phyloP scores from a whole-genome alignment of 2,113 vertebrate species.

The Mustela lutreola region DNA sequence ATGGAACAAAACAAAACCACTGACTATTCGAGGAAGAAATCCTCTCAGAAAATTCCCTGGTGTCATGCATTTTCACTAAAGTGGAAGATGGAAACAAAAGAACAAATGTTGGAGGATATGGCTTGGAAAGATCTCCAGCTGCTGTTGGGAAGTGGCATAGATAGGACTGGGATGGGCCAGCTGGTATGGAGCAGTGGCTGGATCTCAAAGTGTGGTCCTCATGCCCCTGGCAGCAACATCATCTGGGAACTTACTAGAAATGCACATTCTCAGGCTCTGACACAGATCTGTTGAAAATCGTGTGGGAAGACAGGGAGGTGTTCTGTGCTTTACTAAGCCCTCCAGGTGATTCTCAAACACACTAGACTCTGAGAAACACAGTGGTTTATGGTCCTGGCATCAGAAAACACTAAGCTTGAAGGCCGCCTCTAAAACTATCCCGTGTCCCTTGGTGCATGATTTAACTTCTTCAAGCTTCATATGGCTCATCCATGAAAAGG shows the following conservation, averaged over 20 bases:
- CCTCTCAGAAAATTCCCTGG: not conserved
- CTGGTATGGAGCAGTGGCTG: fast-evolving
- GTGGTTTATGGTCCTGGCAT: not conserved
- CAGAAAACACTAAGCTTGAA: not conserved
- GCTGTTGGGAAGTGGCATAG: not conserved
- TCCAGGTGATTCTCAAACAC: not conserved
- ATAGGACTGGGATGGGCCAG: not conserved
- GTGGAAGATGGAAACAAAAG: not conserved
- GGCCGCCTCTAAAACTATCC: too few relatives aligned
- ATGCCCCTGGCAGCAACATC: not conserved
- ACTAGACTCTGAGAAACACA: not conserved
- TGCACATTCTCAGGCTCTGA: not conserved
- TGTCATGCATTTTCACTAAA: not conserved
- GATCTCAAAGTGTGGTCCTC: too few relatives aligned
- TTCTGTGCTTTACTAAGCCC: not conserved
- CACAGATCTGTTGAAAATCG: not conserved
- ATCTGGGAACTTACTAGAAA: not conserved
- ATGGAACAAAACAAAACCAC: not conserved
- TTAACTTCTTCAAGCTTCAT: not conserved
- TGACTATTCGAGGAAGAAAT: not conserved
- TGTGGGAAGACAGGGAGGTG: fast-evolving
- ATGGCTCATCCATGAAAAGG: not conserved
- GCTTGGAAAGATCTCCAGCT: not conserved
- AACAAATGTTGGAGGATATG: not conserved
- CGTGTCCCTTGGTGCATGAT: not conserved